Percentiles rank a stretch among this genome's conserved stretches.
These are phyloP conservation scores for Rhyacophila brunnea DNA, from an alignment of 1,140 invertebrate species.

Conservation along the genomic window DNA sequence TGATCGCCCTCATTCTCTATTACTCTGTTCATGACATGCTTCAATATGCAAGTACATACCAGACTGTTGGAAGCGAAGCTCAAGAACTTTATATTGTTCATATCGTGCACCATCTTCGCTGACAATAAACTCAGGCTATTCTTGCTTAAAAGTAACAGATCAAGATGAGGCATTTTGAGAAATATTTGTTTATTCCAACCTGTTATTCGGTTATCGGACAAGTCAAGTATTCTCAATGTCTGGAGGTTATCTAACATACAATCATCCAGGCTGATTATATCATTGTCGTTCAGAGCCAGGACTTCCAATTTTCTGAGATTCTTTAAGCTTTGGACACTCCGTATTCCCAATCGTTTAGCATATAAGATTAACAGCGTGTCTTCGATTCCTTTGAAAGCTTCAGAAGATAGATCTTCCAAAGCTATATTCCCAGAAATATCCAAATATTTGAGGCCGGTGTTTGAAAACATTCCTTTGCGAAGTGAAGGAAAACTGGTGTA, in stretches of 20 bases:
- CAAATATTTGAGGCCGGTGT: constrained; percentile 47
- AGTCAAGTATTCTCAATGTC: constrained; percentile 51
- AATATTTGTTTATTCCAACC: constrained; percentile 51
- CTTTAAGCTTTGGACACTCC: constrained; percentile 41
- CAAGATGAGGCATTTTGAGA: constrained; percentile 41
- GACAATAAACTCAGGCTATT: constrained; percentile 58
- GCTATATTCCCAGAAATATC: constrained; percentile 54
- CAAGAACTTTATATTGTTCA: constrained; percentile 42
- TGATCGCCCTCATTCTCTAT: constrained; percentile 37
- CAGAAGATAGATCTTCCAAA: constrained; percentile 39
- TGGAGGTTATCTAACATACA: constrained; percentile 38
- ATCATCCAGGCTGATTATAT: constrained; percentile 41
- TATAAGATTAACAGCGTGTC: constrained; percentile 49
- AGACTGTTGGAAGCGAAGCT: constrained; percentile 54
- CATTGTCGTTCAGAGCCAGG: constrained; percentile 48
- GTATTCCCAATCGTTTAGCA: constrained; percentile 46
- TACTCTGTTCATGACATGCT: constrained; percentile 41
- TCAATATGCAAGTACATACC: constrained; percentile 50
- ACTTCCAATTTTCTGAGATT: constrained; percentile 46
- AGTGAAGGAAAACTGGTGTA: constrained; percentile 45
- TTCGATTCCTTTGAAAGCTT: constrained; percentile 45
- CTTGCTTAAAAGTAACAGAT: constrained; percentile 45
- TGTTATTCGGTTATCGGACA: constrained; percentile 52
- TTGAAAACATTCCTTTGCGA: constrained; percentile 41
- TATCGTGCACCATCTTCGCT: constrained; percentile 50